Percentiles rank a stretch among this genome's conserved stretches.
Evolutionary conservation across 2,113 vertebrate species (phyloP).

Genomic region (Candoia aspera): DNA sequence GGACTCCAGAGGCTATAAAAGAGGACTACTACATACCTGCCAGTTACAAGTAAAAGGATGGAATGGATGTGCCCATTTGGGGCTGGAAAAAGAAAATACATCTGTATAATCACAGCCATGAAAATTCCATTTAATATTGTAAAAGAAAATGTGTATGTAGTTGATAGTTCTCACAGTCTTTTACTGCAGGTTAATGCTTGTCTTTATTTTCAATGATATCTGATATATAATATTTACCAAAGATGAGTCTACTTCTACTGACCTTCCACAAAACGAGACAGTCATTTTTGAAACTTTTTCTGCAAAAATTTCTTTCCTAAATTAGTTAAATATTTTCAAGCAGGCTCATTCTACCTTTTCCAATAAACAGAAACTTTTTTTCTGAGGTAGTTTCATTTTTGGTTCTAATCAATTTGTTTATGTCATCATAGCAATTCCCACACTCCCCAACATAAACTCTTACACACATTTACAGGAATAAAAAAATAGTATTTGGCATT

Average conservation of each 20-base stretch:
- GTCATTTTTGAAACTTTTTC: constrained; percentile 52
- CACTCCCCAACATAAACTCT: background rate
- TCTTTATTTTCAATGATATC: constrained; percentile 30
- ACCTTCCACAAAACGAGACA: constrained; percentile 49
- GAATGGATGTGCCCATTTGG: background rate
- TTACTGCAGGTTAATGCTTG: background rate
- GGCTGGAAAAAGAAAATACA: background rate
- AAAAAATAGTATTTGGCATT: constrained; percentile 14
- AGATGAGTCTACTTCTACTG: constrained; percentile 37
- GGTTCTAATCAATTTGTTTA: constrained; percentile 31
- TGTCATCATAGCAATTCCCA: background rate
- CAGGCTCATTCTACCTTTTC: constrained; percentile 43
- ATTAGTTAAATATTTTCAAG: constrained; percentile 54
- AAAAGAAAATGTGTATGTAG: background rate
- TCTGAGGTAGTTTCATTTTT: constrained; percentile 15
- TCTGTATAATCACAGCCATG: background rate
- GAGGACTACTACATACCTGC: background rate
- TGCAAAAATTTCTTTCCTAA: constrained; percentile 38
- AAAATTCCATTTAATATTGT: background rate
- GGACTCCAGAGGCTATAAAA: too few relatives aligned
- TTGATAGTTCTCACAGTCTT: background rate
- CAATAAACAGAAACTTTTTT: constrained; percentile 30
- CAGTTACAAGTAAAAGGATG: background rate
- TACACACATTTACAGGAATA: constrained; percentile 21
- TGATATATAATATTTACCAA: background rate